Conservation (phyloP, 2,113 vertebrate species). For the Catagonus wagneri region DNA sequence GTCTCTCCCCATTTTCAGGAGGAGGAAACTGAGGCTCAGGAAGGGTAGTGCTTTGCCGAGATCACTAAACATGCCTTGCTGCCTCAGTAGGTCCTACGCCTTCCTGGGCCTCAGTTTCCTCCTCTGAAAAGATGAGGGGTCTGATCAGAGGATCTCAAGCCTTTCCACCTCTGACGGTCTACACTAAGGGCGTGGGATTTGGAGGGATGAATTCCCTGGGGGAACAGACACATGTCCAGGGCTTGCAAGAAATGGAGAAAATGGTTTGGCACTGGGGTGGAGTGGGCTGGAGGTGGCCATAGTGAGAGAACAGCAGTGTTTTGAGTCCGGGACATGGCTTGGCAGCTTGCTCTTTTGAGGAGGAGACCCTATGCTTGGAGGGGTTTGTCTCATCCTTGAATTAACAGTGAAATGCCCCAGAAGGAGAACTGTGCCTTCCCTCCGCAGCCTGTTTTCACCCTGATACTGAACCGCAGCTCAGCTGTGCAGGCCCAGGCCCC, state of each 20-base stretch:
- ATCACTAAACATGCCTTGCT: neutral
- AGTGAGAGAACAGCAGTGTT: neutral
- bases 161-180: neutral
- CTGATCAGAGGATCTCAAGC: neutral
- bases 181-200: neutral
- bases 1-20: neutral
- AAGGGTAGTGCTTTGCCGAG: neutral
- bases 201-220: neutral
- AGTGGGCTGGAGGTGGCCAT: neutral
- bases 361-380: neutral
- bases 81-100: neutral
- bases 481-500: neutral
- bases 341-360: neutral
- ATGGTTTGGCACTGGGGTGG: neutral
- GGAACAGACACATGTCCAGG: accelerated
- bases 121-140: neutral
- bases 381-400: neutral
- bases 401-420: neutral
- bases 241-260: neutral
- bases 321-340: neutral
- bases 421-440: neutral
- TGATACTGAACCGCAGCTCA: accelerated
- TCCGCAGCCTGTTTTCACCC: neutral
- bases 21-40: neutral
- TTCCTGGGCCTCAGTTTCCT: neutral